These are phyloP conservation scores for Drosophila incognita DNA, from an alignment of 2,888 invertebrate genomes.

Conservation along the genomic window DNA sequence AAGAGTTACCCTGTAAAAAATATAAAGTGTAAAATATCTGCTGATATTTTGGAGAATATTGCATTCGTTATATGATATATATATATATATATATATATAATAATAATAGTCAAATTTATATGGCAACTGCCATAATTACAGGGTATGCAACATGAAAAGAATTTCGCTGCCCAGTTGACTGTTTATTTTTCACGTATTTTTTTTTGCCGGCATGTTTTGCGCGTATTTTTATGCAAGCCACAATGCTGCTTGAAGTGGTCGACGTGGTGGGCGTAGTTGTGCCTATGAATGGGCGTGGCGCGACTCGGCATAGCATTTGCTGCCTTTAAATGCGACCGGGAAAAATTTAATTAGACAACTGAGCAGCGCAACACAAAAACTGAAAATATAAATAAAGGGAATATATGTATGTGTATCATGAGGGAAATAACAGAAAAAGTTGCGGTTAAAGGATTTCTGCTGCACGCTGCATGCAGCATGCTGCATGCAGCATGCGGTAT, in stretches of 20 bases:
- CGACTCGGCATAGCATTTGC: slow-evolving; percentile 49
- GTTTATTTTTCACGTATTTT: slow-evolving; percentile 4
- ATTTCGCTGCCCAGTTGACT: slow-evolving; percentile 40
- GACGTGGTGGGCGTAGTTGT: neutral
- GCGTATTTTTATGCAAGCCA: slow-evolving; percentile 50
- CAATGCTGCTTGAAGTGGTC: slow-evolving; percentile 59
- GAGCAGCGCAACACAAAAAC: slow-evolving; percentile 26
- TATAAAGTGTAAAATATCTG: too few relatives aligned
- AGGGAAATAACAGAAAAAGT: slow-evolving; percentile 49
- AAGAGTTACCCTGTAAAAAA: slow-evolving; percentile 15
- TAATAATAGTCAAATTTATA: neutral
- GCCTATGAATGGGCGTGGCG: slow-evolving; percentile 14
- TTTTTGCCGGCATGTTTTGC: slow-evolving; percentile 29
- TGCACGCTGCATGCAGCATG: slow-evolving; percentile 16
- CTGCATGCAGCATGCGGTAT: slow-evolving; percentile 12
- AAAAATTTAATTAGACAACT: slow-evolving; percentile 80
- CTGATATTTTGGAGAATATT: too few relatives aligned
- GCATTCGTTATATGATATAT: accelerated
- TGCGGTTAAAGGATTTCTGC: slow-evolving; percentile 43
- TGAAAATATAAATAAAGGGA: neutral
- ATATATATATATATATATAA: too few relatives aligned
- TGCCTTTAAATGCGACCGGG: slow-evolving; percentile 68
- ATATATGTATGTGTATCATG: slow-evolving; percentile 17
- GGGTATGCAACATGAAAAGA: slow-evolving; percentile 30
- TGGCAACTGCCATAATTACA: neutral